These are phyloP conservation scores for Melospiza melodia DNA, from an alignment of 2,113 vertebrate genomes.

Conservation along the genomic window DNA sequence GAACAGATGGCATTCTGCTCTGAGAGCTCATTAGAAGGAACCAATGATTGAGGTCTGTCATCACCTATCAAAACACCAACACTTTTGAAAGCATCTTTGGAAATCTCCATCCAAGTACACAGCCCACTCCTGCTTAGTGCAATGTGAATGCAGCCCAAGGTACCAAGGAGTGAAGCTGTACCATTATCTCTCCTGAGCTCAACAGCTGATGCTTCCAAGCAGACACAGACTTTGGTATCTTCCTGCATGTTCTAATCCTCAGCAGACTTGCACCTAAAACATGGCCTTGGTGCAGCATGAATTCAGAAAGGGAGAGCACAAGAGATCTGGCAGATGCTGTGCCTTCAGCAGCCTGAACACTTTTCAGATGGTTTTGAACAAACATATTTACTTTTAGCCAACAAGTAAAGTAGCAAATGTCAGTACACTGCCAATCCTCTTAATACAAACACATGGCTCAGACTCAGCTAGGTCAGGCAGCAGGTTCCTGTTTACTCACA, in stretches of 20 bases:
- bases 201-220: not conserved
- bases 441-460: not conserved
- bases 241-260: not conserved
- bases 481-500: conserved; percentile 3
- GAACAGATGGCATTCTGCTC: not conserved
- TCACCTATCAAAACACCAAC: not conserved
- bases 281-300: not conserved
- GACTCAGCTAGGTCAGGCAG: not conserved
- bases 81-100: conserved; percentile 2
- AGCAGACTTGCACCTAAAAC: not conserved
- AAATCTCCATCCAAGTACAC: not conserved
- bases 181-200: not conserved
- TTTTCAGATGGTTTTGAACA: not conserved
- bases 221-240: not conserved
- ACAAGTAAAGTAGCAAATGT: not conserved
- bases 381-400: not conserved
- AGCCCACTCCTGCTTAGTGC: not conserved
- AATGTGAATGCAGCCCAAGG: not conserved
- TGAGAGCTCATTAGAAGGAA: not conserved
- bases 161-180: not conserved
- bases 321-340: not conserved
- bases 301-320: not conserved
- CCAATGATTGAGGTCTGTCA: not conserved
- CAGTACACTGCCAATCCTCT: not conserved
- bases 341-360: not conserved